Evolutionary conservation across 2,113 vertebrate genomes (phyloP).

Genomic region (Pomatorhinus ruficollis): DNA sequence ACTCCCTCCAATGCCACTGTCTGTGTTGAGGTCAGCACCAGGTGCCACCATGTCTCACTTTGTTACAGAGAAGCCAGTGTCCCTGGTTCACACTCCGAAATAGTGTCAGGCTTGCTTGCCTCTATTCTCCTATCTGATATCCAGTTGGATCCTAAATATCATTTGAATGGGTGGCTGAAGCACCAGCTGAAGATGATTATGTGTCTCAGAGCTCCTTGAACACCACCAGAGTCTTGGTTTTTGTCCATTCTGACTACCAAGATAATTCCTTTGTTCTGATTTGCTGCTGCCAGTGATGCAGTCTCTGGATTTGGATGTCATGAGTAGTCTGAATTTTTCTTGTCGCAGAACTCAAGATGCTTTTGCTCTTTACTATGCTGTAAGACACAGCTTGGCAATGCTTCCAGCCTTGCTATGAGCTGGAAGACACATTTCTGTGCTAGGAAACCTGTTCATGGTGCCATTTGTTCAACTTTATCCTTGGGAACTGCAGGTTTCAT

Average conservation of each 20-base stretch:
- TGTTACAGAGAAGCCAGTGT: not conserved
- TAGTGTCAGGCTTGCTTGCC: not conserved
- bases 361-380: not conserved
- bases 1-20: not conserved
- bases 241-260: not conserved
- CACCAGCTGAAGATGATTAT: not conserved
- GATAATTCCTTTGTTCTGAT: not conserved
- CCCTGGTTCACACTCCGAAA: not conserved
- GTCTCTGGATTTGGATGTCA: not conserved
- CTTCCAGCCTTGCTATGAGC: not conserved
- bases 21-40: not conserved
- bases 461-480: not conserved
- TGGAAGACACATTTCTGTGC: not conserved
- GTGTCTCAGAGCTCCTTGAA: not conserved
- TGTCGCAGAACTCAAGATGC: not conserved
- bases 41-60: not conserved
- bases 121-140: not conserved
- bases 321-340: not conserved
- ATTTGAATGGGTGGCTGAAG: not conserved
- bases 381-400: not conserved
- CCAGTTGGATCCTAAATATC: not conserved
- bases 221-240: not conserved
- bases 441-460: not conserved
- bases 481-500: not conserved
- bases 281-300: not conserved